phyloP scores from a whole-genome alignment of 2,113 vertebrate genomes.

The Seriola rivoliana region DNA sequence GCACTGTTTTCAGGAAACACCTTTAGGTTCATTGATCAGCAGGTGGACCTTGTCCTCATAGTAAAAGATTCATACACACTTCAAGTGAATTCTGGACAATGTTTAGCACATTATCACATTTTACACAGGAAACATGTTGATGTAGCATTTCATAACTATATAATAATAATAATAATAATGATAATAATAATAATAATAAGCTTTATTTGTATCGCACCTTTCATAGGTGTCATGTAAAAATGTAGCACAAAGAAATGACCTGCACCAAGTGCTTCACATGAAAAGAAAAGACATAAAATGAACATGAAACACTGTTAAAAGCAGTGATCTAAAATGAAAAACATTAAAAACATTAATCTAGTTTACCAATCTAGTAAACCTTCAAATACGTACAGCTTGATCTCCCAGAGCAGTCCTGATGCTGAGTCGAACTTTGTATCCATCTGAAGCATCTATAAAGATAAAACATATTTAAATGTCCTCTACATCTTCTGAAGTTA shows the following conservation, averaged over 20 bases:
- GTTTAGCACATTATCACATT: neutral
- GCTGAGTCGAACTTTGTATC: slow-evolving; percentile 93
- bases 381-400: slow-evolving; percentile 87
- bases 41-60: slow-evolving; percentile 30
- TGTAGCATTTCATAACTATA: neutral
- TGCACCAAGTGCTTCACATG: no score
- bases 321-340: no score
- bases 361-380: neutral
- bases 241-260: no score
- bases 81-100: neutral
- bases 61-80: neutral
- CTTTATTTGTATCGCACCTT: no score
- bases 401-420: slow-evolving; percentile 91
- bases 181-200: no score
- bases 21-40: slow-evolving; percentile 4
- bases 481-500: neutral
- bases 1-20: neutral
- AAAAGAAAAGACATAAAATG: no score
- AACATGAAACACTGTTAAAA: no score
- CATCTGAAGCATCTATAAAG: slow-evolving; percentile 85
- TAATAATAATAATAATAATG: no score
- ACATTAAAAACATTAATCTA: no score
- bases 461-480: slow-evolving; percentile 48
- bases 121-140: neutral
- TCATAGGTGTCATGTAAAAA: no score